Conservation (phyloP, 92 coral and sea anemone genomes). For the Epizoanthus rinbou region DNA sequence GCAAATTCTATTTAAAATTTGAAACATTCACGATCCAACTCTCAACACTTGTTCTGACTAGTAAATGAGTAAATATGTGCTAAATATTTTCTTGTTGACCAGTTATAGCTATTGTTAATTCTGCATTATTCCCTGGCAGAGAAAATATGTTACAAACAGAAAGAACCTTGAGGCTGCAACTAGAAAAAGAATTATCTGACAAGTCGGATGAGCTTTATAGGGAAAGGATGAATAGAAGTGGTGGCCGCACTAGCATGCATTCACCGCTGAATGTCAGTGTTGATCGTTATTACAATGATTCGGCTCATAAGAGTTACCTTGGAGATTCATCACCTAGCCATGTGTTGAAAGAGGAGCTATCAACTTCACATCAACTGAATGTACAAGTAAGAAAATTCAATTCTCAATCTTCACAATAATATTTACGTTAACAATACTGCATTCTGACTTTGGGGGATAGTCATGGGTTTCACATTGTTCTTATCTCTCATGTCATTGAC, state of each 20-base stretch:
- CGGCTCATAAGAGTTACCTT: conserved; percentile 10
- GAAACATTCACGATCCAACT: too few species aligned
- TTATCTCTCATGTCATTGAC: too few species aligned
- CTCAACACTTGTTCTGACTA: too few species aligned
- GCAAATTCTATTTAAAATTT: too few species aligned
- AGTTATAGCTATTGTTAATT: neutral
- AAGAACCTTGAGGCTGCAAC: conserved; percentile 66
- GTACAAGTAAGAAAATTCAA: conserved; percentile 14
- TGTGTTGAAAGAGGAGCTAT: conserved; percentile 32
- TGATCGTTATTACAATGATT: conserved; percentile 6
- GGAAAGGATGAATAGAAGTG: conserved; percentile 65
- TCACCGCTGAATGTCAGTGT: conserved; percentile 26
- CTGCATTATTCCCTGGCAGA: conserved; percentile 33
- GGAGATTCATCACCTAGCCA: conserved; percentile 23
- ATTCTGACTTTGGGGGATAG: too few species aligned
- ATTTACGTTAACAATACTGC: too few species aligned
- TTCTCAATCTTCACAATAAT: too few species aligned
- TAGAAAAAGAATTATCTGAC: conserved; percentile 75
- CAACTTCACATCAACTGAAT: conserved; percentile 34
- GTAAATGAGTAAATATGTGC: too few species aligned
- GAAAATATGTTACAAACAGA: conserved; percentile 68
- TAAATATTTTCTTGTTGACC: neutral
- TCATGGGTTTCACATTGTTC: too few species aligned
- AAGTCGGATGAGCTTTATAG: conserved; percentile 74
- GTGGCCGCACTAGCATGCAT: conserved; percentile 42